Conservation (phyloP, 2,888 invertebrate genomes). For the Cephus sareptanus region DNA sequence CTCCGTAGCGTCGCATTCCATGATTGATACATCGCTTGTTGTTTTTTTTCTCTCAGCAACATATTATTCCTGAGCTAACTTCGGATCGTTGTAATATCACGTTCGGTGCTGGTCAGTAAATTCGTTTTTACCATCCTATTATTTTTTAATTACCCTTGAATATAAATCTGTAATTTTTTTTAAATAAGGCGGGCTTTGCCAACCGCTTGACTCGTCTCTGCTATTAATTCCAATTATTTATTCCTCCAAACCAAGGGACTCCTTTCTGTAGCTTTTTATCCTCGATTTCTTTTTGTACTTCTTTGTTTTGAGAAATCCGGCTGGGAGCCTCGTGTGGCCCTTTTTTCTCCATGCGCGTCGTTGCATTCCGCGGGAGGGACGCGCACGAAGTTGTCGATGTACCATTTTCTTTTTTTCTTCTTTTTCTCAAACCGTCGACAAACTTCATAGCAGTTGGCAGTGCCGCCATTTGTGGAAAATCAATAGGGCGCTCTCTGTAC, state of each 20-base stretch:
- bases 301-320: slow-evolving; percentile 4
- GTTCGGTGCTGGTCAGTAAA: neutral
- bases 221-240: neutral
- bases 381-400: neutral
- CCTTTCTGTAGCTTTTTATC: neutral
- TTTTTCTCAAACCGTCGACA: neutral
- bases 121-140: neutral
- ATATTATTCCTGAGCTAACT: neutral
- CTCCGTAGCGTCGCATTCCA: neutral
- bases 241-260: neutral
- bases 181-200: neutral
- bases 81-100: neutral
- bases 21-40: neutral
- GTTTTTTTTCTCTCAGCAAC: neutral
- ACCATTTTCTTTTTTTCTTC: neutral
- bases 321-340: neutral
- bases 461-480: neutral
- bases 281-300: slow-evolving; percentile 7
- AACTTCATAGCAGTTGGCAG: neutral
- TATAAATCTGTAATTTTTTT: neutral
- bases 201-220: neutral
- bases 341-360: neutral
- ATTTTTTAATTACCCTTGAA: neutral
- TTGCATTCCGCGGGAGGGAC: neutral
- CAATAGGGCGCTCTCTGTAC: neutral